Base-by-base conservation (phyloP, 2,797 vertebrate genomes). In the Picus viridis region DNA sequence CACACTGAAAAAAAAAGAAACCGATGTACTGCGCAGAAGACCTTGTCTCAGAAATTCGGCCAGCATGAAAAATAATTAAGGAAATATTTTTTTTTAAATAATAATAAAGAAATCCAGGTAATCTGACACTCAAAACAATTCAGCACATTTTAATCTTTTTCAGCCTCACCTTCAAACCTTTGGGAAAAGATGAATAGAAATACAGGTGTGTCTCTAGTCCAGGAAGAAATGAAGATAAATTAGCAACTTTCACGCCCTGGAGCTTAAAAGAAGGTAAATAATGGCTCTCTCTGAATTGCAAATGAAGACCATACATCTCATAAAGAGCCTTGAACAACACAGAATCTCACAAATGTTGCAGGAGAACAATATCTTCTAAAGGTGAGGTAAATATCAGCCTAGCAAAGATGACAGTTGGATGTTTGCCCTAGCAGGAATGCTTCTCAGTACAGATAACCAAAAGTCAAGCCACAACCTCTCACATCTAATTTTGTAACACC, bases 221-320 rank as follows among this genome's bases (percentile, higher is more conserved):
- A 83, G 32, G 29, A 10, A 92, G n/a, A 72, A 93, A 92, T 78
- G 43, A 88, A 91, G 76, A 92, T 64, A 61, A 89, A 91, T 49
- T 41, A 73, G 63, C 58, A 95, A 34, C 41, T 77, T 77, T 39
- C 62, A 91, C 5, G 2, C 22, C 41, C 71, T 47, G 30, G 7
- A 77, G 15, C 41, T 26, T 74, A 69, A 56, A 74, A 51, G 57
- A 47, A 65, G 70, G 43, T 68, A 90, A 87, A 76, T 57, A 87
- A 69, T 4, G 71, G 23, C 27, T 36, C 12, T 68, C 87, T 87
- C 70, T 8, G 11, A 92, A 92, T 29, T 75, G 62, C 47, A 81
- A 69, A 88, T 73, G 19, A 92, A 74, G 61, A 69, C 29, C 10
- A 56, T 16, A 30, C 20, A 62, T 39, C 54, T 88, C 68, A 51